These are phyloP conservation scores for Acinonyx jubatus DNA, from an alignment of 2,113 vertebrate species.

Conservation along the genomic window DNA sequence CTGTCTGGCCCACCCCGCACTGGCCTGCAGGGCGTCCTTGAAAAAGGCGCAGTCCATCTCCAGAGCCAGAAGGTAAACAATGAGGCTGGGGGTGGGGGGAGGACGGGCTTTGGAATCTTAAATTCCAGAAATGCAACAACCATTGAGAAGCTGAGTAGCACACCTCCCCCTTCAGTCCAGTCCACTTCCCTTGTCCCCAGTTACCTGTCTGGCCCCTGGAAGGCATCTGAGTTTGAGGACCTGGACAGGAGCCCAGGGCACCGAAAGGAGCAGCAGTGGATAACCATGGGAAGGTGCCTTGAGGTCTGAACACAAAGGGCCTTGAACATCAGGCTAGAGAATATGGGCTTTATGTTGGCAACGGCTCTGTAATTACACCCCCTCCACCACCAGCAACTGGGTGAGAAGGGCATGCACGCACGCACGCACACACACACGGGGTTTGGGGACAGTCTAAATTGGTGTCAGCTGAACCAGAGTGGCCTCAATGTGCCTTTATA, in stretches of 20 bases:
- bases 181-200: slow-evolving; percentile 49
- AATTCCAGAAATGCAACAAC: slow-evolving; percentile 73
- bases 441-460: not conserved
- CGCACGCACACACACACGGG: not conserved
- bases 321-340: not conserved
- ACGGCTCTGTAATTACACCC: not conserved
- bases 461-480: not conserved
- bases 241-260: slow-evolving; percentile 48
- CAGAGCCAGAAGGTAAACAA: slow-evolving; percentile 72
- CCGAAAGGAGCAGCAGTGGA: not conserved
- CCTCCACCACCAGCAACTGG: not conserved
- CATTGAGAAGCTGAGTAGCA: slow-evolving; percentile 37
- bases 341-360: not conserved
- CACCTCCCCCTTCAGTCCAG: not conserved
- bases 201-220: slow-evolving; percentile 65
- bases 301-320: slow-evolving; percentile 31
- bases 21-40: slow-evolving; percentile 44
- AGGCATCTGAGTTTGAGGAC: slow-evolving; percentile 49
- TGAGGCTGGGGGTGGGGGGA: not conserved
- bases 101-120: slow-evolving; percentile 34
- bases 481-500: not conserved
- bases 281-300: slow-evolving; percentile 18
- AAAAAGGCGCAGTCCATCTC: slow-evolving; percentile 49
- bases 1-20: slow-evolving; percentile 48
- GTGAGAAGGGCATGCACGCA: not conserved